These are phyloP conservation scores for Hoplostethus atlanticus DNA, from an alignment of 2,797 vertebrate species.

Conservation along the genomic window DNA sequence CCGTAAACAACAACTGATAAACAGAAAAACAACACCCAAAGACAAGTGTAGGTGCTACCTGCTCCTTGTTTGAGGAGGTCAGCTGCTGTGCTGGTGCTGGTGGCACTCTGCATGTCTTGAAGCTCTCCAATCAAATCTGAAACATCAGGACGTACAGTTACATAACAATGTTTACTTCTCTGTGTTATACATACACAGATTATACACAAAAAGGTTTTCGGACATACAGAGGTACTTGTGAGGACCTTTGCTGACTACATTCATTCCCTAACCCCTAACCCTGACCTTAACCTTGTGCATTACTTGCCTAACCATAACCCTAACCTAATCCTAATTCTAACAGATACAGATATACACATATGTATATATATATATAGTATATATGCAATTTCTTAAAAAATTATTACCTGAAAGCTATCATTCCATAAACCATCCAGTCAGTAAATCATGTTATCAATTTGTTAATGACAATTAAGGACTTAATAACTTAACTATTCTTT, in stretches of 20 bases:
- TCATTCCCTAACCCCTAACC: too few species aligned
- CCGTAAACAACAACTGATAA: neutral
- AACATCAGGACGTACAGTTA: conserved; percentile 40
- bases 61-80: conserved; percentile 93
- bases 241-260: too few species aligned
- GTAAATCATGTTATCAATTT: too few species aligned
- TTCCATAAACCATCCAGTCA: neutral
- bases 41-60: conserved; percentile 72
- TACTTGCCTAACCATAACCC: too few species aligned
- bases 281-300: too few species aligned
- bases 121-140: conserved; percentile 90
- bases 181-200: neutral
- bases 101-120: conserved; percentile 83
- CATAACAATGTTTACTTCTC: neutral
- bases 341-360: too few species aligned
- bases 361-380: too few species aligned
- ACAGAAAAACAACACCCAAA: neutral
- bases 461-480: too few species aligned
- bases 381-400: neutral
- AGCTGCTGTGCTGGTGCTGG: conserved; percentile 92
- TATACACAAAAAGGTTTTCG: neutral
- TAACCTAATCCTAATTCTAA: too few species aligned
- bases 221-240: too few species aligned
- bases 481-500: too few species aligned
- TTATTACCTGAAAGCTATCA: neutral